phyloP scores from a whole-genome alignment of 2,888 invertebrate genomes.

The Agriopis marginaria region DNA sequence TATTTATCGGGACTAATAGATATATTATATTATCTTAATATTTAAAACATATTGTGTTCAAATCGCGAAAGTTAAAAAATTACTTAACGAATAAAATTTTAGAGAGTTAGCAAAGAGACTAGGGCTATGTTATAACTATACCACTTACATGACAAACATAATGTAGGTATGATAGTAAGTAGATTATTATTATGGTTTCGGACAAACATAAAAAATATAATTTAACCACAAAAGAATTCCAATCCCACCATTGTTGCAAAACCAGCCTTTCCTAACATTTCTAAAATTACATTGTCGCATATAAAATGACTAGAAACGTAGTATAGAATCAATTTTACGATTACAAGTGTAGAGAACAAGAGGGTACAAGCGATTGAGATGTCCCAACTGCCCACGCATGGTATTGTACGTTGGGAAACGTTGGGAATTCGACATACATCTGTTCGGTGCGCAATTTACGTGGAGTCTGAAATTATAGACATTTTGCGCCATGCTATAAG shows the following conservation, averaged over 20 bases:
- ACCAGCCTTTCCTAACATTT: conserved; percentile 18
- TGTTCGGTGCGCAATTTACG: conserved; percentile 25
- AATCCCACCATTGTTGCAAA: conserved; percentile 22
- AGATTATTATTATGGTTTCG: no score
- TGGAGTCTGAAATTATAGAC: conserved; percentile 20
- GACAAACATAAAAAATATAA: neutral
- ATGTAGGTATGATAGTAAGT: no score
- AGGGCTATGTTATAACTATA: no score
- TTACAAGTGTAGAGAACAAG: conserved; percentile 56
- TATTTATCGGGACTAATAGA: neutral
- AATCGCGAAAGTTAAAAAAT: no score
- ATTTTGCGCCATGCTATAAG: conserved; percentile 8
- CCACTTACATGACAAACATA: no score
- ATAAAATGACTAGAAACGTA: conserved; percentile 43
- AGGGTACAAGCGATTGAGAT: conserved; percentile 74
- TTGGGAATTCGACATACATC: conserved; percentile 33
- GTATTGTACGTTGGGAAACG: conserved; percentile 53
- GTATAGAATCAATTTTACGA: conserved; percentile 60
- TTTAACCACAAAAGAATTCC: neutral
- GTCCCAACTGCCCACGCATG: conserved; percentile 64
- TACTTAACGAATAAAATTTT: no score
- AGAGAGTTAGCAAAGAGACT: no score
- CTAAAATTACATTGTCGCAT: conserved; percentile 30
- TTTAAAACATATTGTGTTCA: no score
- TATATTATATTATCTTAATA: no score